Evolutionary conservation across 2,113 vertebrate species (phyloP).

Genomic region (Nematolebias whitei): DNA sequence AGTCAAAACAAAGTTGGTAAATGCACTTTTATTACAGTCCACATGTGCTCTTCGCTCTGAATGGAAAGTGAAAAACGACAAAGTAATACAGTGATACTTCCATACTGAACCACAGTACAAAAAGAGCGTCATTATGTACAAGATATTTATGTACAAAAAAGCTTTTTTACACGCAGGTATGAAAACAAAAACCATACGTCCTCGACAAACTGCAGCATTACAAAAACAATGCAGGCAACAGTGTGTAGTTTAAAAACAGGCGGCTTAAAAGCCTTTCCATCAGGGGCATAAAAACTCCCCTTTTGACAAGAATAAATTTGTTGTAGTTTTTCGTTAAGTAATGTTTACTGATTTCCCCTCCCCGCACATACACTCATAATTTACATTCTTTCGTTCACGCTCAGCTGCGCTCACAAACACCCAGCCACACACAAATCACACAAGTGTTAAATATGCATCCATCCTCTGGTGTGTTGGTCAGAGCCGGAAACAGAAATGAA

Average conservation of each 20-base stretch:
- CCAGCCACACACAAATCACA: slow-evolving; percentile 42
- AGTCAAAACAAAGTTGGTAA: slow-evolving; percentile 52
- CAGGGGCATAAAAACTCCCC: slow-evolving; percentile 25
- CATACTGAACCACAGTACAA: slow-evolving; percentile 76
- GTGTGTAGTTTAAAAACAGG: slow-evolving; percentile 52
- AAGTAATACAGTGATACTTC: slow-evolving; percentile 67
- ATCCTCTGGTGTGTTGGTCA: slow-evolving; percentile 44
- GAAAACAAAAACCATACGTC: slow-evolving; percentile 78
- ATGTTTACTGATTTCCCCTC: slow-evolving; percentile 11
- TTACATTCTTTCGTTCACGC: slow-evolving; percentile 42
- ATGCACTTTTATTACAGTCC: slow-evolving; percentile 82
- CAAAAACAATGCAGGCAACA: slow-evolving; percentile 71
- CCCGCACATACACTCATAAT: slow-evolving; percentile 38
- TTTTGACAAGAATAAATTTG: slow-evolving; percentile 34
- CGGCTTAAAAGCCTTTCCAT: slow-evolving; percentile 39
- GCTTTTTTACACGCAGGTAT: slow-evolving; percentile 75
- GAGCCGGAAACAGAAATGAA: slow-evolving; percentile 31
- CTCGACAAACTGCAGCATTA: slow-evolving; percentile 73
- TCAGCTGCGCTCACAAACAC: slow-evolving; percentile 17
- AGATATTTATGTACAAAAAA: slow-evolving; percentile 78
- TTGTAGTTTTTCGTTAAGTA: too few relatives aligned
- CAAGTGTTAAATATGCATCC: slow-evolving; percentile 63
- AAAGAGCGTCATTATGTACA: slow-evolving; percentile 80
- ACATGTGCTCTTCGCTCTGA: slow-evolving; percentile 64
- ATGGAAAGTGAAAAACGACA: slow-evolving; percentile 56